Conservation (phyloP, 2,888 invertebrate species). For the Petrolisthes manimaculis region DNA sequence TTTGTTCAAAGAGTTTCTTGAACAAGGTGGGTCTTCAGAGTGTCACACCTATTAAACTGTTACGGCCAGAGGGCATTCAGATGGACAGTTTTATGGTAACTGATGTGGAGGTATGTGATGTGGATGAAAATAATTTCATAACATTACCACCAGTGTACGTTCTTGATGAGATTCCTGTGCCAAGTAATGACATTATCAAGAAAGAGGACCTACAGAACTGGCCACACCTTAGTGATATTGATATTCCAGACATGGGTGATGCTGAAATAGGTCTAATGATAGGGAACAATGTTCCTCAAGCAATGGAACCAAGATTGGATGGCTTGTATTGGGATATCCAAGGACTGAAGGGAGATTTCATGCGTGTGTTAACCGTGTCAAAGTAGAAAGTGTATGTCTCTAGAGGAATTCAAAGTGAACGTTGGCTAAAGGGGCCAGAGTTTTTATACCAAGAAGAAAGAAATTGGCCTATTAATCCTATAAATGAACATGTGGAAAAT, state of each 20-base stretch:
- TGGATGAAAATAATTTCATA: background rate
- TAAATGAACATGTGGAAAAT: background rate
- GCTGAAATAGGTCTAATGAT: background rate
- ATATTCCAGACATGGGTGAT: background rate
- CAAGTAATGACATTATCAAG: background rate
- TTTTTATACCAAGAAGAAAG: conserved; percentile 5
- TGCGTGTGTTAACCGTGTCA: background rate
- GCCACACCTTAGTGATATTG: background rate
- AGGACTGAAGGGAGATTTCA: background rate
- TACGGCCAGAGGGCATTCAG: background rate
- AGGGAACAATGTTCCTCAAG: background rate
- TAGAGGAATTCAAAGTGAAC: background rate
- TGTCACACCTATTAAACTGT: background rate
- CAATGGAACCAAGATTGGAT: background rate
- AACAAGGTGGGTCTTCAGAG: background rate
- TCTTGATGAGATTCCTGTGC: background rate
- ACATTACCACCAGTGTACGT: background rate
- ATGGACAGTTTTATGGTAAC: background rate
- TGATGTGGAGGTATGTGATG: background rate
- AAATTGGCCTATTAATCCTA: background rate
- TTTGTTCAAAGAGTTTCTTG: background rate
- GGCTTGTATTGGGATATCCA: background rate
- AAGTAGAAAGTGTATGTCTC: background rate
- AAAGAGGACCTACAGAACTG: background rate
- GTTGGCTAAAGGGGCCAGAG: background rate